Evolutionary conservation across 92 coral and sea anemone species (phyloP).

Genomic region (Zoanthus sociatus): DNA sequence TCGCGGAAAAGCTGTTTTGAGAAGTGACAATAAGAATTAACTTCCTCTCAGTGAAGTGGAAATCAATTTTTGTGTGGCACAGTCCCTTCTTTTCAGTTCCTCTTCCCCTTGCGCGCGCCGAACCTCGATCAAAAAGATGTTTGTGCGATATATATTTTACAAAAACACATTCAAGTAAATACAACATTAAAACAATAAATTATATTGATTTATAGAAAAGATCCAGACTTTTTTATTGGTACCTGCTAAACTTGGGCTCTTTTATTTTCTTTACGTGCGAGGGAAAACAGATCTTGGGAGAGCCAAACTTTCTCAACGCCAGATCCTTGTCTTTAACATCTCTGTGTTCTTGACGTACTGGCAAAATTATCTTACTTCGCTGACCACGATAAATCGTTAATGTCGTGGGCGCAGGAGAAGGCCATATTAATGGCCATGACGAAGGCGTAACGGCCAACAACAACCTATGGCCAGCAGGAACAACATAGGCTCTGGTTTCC

Average conservation of each 20-base stretch:
- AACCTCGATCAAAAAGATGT: too few species aligned
- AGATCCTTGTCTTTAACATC: slow-evolving; percentile 44
- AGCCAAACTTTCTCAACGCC: slow-evolving; percentile 45
- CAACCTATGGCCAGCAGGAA: slow-evolving; percentile 74
- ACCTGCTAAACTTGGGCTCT: slow-evolving; percentile 54
- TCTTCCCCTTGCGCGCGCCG: too few species aligned
- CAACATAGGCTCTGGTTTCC: slow-evolving; percentile 71
- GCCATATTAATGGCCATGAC: slow-evolving; percentile 86
- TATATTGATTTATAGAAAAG: too few species aligned
- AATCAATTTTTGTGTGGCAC: too few species aligned
- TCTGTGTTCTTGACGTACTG: slow-evolving; percentile 57
- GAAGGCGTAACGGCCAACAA: slow-evolving; percentile 83
- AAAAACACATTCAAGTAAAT: too few species aligned
- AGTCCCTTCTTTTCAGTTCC: too few species aligned
- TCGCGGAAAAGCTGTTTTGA: too few species aligned
- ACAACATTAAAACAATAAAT: too few species aligned
- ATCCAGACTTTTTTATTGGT: too few species aligned
- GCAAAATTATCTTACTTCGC: slow-evolving; percentile 63
- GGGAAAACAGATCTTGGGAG: slow-evolving; percentile 36
- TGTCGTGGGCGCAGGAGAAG: slow-evolving; percentile 70
- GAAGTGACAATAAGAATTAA: too few species aligned
- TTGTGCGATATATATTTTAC: too few species aligned
- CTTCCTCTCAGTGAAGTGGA: too few species aligned
- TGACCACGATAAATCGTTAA: slow-evolving; percentile 65
- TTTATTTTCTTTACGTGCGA: slow-evolving; percentile 53